Evolutionary conservation across 2,797 vertebrate genomes (phyloP).

Genomic region (Stomatorhinus walkeri): DNA sequence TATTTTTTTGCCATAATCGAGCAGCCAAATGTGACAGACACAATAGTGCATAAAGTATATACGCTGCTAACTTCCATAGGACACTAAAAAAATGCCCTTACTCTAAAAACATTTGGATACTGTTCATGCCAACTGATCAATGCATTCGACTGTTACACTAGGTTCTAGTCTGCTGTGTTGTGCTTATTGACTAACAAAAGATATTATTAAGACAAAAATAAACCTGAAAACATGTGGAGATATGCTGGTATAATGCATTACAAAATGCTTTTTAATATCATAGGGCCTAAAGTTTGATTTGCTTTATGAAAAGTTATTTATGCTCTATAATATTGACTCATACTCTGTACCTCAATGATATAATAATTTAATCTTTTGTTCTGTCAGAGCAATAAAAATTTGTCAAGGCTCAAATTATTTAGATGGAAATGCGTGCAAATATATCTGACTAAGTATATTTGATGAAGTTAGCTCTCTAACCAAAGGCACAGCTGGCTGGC

Average conservation of each 20-base stretch:
- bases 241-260: neutral
- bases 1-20: neutral
- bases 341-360: neutral
- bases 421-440: neutral
- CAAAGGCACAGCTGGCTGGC: neutral
- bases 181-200: neutral
- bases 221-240: neutral
- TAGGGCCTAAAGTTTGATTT: neutral
- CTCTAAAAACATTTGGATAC: neutral
- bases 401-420: conserved; percentile 3
- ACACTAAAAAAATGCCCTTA: neutral
- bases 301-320: neutral
- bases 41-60: neutral
- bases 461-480: neutral
- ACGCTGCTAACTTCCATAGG: neutral
- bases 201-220: neutral
- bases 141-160: neutral
- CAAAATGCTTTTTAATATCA: neutral
- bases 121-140: neutral
- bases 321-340: neutral
- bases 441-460: neutral
- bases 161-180: neutral
- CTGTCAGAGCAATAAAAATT: neutral
- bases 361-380: neutral
- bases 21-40: neutral